A percentile compares a stretch with the other conserved stretches of the same genome.
Conservation (phyloP, 2,888 invertebrate species). For the Standfussiana lucernea region DNA sequence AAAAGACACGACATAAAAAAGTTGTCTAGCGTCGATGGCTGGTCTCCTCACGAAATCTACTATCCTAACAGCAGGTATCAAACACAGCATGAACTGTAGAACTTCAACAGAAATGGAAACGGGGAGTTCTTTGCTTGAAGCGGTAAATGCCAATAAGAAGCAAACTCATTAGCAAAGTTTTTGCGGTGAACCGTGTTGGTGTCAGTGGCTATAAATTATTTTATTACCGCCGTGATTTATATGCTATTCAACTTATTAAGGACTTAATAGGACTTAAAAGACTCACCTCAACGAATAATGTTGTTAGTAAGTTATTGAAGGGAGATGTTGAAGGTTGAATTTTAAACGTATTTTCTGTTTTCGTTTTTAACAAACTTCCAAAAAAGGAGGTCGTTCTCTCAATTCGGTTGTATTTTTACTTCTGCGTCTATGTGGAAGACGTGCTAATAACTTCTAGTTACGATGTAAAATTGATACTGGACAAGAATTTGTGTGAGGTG, state of each 20-base stretch:
- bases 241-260: slow-evolving; percentile 47
- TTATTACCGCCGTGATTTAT: slow-evolving; percentile 67
- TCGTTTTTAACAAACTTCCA: too few relatives aligned
- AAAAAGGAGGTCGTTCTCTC: too few relatives aligned
- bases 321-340: not conserved
- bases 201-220: slow-evolving; percentile 62
- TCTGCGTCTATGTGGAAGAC: too few relatives aligned
- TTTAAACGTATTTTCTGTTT: not conserved
- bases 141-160: slow-evolving; percentile 69
- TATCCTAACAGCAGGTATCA: not conserved
- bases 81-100: slow-evolving; percentile 43
- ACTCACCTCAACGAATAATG: not conserved
- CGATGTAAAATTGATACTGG: too few relatives aligned
- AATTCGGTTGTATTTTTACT: too few relatives aligned
- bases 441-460: too few relatives aligned
- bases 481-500: too few relatives aligned
- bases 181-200: slow-evolving; percentile 58
- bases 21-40: not conserved
- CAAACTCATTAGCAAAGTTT: slow-evolving; percentile 71
- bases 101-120: slow-evolving; percentile 71
- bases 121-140: slow-evolving; percentile 65
- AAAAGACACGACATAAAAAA: not conserved
- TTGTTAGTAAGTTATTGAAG: slow-evolving; percentile 2
- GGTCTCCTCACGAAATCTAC: not conserved
- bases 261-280: slow-evolving; percentile 23